phyloP scores from a whole-genome alignment of 2,797 vertebrate species.

The Sebastes paucispinis region DNA sequence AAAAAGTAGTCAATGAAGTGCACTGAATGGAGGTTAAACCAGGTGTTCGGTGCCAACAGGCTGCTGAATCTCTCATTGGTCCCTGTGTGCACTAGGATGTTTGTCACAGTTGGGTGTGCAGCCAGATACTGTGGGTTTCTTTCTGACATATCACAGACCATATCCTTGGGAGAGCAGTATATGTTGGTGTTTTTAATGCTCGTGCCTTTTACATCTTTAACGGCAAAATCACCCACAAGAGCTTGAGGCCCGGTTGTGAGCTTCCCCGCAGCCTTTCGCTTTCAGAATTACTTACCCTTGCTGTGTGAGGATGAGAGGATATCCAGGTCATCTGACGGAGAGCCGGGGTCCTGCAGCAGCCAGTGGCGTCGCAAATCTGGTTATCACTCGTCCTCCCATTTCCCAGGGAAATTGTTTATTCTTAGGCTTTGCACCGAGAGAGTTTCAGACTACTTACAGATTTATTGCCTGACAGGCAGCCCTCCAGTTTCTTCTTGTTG shows the following conservation, averaged over 20 bases:
- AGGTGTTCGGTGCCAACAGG: background rate
- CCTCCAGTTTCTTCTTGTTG: background rate
- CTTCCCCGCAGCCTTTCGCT: conserved; percentile 1
- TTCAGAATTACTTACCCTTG: conserved; percentile 7
- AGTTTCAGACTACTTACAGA: conserved; percentile 3
- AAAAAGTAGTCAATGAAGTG: background rate
- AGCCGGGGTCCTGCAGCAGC: conserved; percentile 5
- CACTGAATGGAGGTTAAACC: background rate
- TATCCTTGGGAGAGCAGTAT: background rate
- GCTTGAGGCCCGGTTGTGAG: background rate
- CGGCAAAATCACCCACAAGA: background rate
- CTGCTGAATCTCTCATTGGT: background rate
- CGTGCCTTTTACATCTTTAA: background rate
- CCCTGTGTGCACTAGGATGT: background rate
- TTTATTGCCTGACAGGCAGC: conserved; percentile 1
- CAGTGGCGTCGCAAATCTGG: conserved; percentile 14
- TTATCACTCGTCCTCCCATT: conserved; percentile 11
- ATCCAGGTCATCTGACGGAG: conserved; percentile 21
- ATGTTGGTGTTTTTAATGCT: background rate
- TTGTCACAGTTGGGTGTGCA: background rate
- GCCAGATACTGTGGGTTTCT: background rate
- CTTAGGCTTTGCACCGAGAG: conserved; percentile 1
- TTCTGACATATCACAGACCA: background rate
- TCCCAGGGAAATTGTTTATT: conserved; percentile 22
- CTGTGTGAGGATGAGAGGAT: conserved; percentile 7